Conservation (phyloP, 2,888 invertebrate species). For the Brachyopa scutellaris region DNA sequence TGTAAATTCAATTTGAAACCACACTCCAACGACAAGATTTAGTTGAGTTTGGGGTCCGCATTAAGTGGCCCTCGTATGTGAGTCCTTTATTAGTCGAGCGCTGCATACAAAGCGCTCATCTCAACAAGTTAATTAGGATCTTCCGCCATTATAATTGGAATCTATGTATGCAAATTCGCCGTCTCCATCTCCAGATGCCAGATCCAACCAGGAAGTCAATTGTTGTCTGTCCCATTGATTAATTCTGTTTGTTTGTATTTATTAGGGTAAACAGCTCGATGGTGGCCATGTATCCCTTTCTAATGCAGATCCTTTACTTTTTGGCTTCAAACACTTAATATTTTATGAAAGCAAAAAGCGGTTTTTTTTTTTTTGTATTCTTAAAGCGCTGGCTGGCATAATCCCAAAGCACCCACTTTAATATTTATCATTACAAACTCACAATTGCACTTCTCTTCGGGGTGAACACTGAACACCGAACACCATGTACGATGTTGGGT, state of each 20-base stretch:
- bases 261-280: conserved; percentile 1
- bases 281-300: neutral
- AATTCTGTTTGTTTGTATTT: conserved; percentile 34
- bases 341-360: conserved; percentile 39
- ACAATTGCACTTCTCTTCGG: conserved; percentile 45
- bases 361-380: neutral
- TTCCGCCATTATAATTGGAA: conserved; percentile 59
- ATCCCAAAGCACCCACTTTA: conserved; percentile 51
- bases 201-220: conserved; percentile 33
- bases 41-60: conserved; percentile 20
- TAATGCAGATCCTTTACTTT: conserved; percentile 46
- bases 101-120: conserved; percentile 44
- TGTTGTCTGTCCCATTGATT: conserved; percentile 38
- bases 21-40: conserved; percentile 8
- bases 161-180: conserved; percentile 27
- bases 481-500: conserved; percentile 33
- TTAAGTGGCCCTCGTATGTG: conserved; percentile 11
- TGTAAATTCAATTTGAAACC: conserved; percentile 22
- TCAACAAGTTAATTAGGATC: conserved; percentile 65
- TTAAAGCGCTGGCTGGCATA: conserved; percentile 50
- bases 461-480: conserved; percentile 33
- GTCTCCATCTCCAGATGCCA: no score
- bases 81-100: conserved; percentile 26
- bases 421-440: conserved; percentile 61
- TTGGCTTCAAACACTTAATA: conserved; percentile 44